These are phyloP conservation scores for Pachyrhynchus sulphureomaculatus DNA, from an alignment of 1,140 invertebrate species.

Conservation along the genomic window DNA sequence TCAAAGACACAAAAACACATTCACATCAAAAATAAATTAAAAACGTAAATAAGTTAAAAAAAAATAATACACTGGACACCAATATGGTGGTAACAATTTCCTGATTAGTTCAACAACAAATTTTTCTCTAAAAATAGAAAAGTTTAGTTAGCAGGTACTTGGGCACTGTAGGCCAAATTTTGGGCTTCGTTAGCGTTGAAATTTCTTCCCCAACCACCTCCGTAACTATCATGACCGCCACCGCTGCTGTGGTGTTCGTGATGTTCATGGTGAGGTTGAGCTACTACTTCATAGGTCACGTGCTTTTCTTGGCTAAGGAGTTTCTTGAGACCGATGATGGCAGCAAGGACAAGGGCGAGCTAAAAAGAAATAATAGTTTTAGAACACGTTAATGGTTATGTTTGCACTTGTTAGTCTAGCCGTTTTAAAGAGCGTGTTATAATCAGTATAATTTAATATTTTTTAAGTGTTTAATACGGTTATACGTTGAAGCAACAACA, in stretches of 20 bases:
- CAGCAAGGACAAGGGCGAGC: conserved; percentile 74
- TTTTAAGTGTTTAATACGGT: too few relatives aligned
- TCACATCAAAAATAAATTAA: conserved; percentile 16
- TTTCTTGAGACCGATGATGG: conserved; percentile 80
- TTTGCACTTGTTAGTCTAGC: too few relatives aligned
- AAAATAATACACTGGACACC: conserved; percentile 39
- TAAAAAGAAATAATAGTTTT: conserved; percentile 39
- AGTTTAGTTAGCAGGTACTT: conserved; percentile 51
- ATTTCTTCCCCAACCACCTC: conserved; percentile 53
- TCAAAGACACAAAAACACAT: neutral
- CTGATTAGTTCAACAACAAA: neutral
- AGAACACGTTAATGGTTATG: too few relatives aligned
- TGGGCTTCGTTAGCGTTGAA: conserved; percentile 56
- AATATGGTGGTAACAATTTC: conserved; percentile 44
- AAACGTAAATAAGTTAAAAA: conserved; percentile 38
- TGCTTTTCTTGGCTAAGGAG: conserved; percentile 73
- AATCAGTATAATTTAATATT: too few relatives aligned
- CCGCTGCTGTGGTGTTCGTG: conserved; percentile 52
- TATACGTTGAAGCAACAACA: too few relatives aligned
- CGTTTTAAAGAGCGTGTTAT: too few relatives aligned
- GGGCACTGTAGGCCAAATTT: conserved; percentile 65
- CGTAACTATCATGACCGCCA: conserved; percentile 58
- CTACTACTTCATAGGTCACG: conserved; percentile 73
- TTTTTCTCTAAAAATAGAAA: neutral
- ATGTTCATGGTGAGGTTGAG: conserved; percentile 64